Base-by-base conservation (phyloP, 2,888 invertebrate species). In the Agrotis puta region DNA sequence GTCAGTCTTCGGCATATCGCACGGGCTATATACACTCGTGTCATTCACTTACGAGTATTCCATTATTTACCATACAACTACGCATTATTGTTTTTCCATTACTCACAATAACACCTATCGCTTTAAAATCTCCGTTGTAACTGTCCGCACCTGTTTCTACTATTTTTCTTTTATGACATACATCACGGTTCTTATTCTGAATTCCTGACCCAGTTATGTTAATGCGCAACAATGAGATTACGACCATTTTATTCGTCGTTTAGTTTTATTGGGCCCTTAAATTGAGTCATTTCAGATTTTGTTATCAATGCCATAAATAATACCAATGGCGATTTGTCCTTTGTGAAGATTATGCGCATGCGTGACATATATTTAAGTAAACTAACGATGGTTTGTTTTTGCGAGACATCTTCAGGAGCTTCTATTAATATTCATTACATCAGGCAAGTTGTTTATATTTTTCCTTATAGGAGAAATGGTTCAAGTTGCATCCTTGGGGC, bases 1-100 rank as follows among this genome's bases (percentile, higher is more conserved):
- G 93, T 90, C 94, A 88, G 83, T 91, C 91, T 88, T 87, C 87
- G 91, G 91, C 94, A 94, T 92, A 93, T 93, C 88, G 92, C 92
- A 94, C 93, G 84, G 88, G 85, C 68, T 68, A 75, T 72, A 57
- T 86, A 87, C 87, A 85, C 81, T 68, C 86, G 77, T 88, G 88
- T 89, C 88, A 87, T 82, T 88, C 84, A 86, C 85, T 85, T 84
- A n/a, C n/a, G n/a, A n/a, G n/a, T n/a, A 76, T 81, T 80, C 82
- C 85, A 81, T 84, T 84, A 88, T 85, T 82, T 81, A 83, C 83
- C 84, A 87, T 85, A 85, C 80, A 82, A 85, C 47, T 58, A 39
- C 63, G 53, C 64, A 73, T 82, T 74, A 77, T 82, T 79, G 75
- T 76, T 82, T 82, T 81, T 71, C 27, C 76, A 78, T 72, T 70